Base-by-base conservation (phyloP, 2,888 invertebrate species). In the Osedax frankpressi region DNA sequence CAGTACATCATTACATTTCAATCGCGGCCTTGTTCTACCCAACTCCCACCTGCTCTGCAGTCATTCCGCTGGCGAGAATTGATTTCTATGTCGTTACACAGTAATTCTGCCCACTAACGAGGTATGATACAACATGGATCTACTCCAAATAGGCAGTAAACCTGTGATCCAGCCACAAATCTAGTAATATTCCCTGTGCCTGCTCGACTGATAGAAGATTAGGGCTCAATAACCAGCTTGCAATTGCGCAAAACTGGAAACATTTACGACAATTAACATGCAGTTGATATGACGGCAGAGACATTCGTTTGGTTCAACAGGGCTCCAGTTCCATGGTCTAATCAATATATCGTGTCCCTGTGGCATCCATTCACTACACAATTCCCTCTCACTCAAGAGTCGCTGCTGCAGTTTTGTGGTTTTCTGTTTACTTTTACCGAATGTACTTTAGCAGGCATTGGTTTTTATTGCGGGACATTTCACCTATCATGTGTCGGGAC, bases 231-330 rank as follows among this genome's bases (percentile, higher is more conserved):
- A 65, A 65, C 65, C 65, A n/a, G 24, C 65, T 63, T 2, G n/a
- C 65, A 65, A 65, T 19, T 65, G 65, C 25, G 24, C 25, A 65
- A 65, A 65, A 65, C 65, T 65, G 65, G 14, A 14, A 65, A 65
- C 65, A 65, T 65, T 65, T 65, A 65, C 65, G n/a, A 65, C 25
- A 65, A 65, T n/a, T 65, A 65, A 65, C 65, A 65, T 65, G 65
- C 65, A 65, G 25, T 65, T 65, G 19, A 24, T 65, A 65, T 24
- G 24, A 24, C 65, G 19, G n/a, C 24, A 24, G 14, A 65, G 65
- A n/a, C 65, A 65, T 65, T 65, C 65, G 24, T 65, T 65, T 65
- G 65, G 65, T 19, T 65, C 65, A 65, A 24, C 24, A 24, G 65
- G 65, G 65, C 65, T 65, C 65, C 2, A 19, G 65, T 65, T 65